Evolutionary conservation across 2,797 vertebrate genomes (phyloP), one percentile per base, ranked within the genome.

Genomic region (Melopsittacus undulatus): DNA sequence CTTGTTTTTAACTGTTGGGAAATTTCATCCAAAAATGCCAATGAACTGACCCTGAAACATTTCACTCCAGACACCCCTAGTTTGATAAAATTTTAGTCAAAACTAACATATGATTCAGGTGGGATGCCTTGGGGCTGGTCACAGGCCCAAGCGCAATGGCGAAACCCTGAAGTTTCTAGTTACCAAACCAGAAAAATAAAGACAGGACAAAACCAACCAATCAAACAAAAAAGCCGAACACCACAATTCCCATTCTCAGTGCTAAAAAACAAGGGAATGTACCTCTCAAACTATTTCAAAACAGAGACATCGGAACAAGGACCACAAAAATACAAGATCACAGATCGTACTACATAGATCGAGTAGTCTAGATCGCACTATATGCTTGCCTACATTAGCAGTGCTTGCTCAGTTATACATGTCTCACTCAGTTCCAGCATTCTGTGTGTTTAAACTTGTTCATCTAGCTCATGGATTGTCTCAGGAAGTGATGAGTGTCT

Each of bases 1-100:
- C 42, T 66, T 46, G 21, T 56, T 89, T 95, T 86, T 46, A 94
- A 27, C 67, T 83, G 70, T 43, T 83, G 40, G 46, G 88, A 86
- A 73, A 22, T 9, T 73, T 81, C 54, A 83, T 92, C 88, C 24
- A 79, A 81, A 95, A 90, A 82, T 51, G 22, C 54, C 74, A 48
- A 2, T 56, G 82, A 73, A 66, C 24, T 69, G 67, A 84, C 74
- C 79, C 66, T 34, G 42, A 67, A 90, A 79, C 9, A 36, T 66
- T 91, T 84, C 36, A 40, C 15, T 73, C 74, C 69, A 73, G 59
- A 79, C 46, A 74, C 56, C 10, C 23, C 19, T 54, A 20, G 23
- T 38, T 46, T 30, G 18, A 52, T 45, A 63, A 79, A 89, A 76
- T 10, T 80, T 72, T 14, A 63, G 24, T 56, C 51, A 83, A 94